Conservation (phyloP, 2,888 invertebrate genomes). For the Drosophila infuscata region DNA sequence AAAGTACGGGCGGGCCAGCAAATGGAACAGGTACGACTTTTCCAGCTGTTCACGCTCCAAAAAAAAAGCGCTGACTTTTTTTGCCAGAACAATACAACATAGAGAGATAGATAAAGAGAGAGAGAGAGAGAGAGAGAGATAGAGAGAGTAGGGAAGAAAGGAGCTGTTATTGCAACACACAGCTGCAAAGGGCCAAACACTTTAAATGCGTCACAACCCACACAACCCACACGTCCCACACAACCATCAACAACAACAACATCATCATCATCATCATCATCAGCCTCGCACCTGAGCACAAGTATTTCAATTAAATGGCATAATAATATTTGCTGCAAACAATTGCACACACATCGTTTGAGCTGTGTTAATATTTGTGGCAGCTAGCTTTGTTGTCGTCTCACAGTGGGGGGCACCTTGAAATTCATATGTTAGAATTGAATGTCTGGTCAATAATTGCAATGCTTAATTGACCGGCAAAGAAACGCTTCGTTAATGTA, state of each 20-base stretch:
- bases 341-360: conserved; percentile 58
- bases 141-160: conserved; percentile 6
- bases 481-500: conserved; percentile 26
- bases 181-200: conserved; percentile 5
- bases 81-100: conserved; percentile 59
- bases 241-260: neutral
- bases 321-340: conserved; percentile 65
- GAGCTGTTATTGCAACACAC: conserved; percentile 16
- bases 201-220: conserved; percentile 47
- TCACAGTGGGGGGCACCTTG: conserved; percentile 17
- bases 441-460: conserved; percentile 57
- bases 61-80: conserved; percentile 68
- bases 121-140: neutral
- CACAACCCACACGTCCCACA: conserved; percentile 17
- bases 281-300: conserved; percentile 20
- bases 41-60: conserved; percentile 78
- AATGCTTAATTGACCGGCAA: conserved; percentile 52
- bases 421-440: conserved; percentile 5
- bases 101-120: conserved; percentile 8
- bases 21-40: conserved; percentile 74
- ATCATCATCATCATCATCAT: neutral
- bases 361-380: conserved; percentile 50
- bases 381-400: conserved; percentile 11
- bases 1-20: conserved; percentile 77
- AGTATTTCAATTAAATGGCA: conserved; percentile 61